These are phyloP conservation scores for Alethe castanea DNA, from an alignment of 2,113 vertebrate genomes.

Conservation along the genomic window DNA sequence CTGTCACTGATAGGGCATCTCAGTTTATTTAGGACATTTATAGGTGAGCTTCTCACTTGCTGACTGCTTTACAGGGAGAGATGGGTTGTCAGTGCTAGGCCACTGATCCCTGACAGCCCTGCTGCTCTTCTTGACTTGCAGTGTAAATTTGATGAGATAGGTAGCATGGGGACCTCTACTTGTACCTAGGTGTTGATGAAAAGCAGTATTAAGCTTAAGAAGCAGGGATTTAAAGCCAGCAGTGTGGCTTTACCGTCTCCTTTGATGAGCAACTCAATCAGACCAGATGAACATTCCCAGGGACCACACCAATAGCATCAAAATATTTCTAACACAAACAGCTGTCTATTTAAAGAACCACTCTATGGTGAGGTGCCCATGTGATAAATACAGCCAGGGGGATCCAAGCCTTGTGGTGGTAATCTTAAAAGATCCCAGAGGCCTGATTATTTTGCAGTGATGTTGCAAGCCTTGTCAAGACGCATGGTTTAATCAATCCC, in stretches of 20 bases:
- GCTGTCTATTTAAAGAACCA: neutral
- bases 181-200: neutral
- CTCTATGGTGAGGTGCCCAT: neutral
- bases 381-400: constrained; percentile 33
- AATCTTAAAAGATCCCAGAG: constrained; percentile 41
- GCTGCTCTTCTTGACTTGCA: neutral
- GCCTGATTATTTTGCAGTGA: constrained; percentile 46
- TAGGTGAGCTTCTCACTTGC: neutral
- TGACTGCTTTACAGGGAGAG: neutral
- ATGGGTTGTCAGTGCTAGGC: neutral
- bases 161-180: neutral
- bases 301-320: neutral
- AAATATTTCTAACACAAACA: neutral
- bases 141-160: neutral
- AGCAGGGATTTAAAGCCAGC: neutral
- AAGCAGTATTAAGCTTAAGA: neutral
- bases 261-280: neutral
- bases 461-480: constrained; percentile 6
- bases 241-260: neutral
- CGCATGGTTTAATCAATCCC: constrained; percentile 58
- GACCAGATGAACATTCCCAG: neutral
- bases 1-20: neutral
- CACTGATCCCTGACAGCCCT: neutral
- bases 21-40: neutral
- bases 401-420: constrained; percentile 5